phyloP scores from a whole-genome alignment of 1,140 invertebrate genomes.

The Drosophila varians region DNA sequence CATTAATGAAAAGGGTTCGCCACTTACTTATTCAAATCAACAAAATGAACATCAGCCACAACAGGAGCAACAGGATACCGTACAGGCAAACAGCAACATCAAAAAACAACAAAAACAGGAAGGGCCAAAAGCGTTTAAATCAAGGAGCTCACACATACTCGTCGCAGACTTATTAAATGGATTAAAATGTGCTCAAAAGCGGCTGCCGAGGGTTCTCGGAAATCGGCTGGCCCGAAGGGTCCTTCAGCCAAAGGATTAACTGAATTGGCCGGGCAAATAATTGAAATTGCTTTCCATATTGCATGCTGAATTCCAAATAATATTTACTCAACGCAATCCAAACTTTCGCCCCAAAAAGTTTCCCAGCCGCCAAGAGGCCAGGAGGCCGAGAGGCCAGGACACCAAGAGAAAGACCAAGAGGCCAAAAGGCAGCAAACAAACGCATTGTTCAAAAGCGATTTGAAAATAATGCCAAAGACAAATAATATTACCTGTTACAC shows the following conservation, averaged over 20 bases:
- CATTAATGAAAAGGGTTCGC: constrained; percentile 7
- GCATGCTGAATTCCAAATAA: constrained; percentile 41
- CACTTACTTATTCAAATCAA: constrained; percentile 68
- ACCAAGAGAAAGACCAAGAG: constrained; percentile 22
- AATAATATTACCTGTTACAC: constrained; percentile 79
- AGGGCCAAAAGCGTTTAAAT: constrained; percentile 62
- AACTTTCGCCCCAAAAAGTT: constrained; percentile 55
- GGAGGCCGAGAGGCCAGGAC: neutral
- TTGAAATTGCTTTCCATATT: constrained; percentile 58
- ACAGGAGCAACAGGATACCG: constrained; percentile 8
- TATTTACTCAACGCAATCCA: constrained; percentile 60
- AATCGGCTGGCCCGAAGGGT: constrained; percentile 32
- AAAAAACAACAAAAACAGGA: constrained; percentile 5
- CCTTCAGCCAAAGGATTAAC: constrained; percentile 44
- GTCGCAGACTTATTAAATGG: constrained; percentile 52
- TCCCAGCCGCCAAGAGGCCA: constrained; percentile 21
- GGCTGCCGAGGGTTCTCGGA: constrained; percentile 34
- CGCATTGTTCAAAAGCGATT: constrained; percentile 72
- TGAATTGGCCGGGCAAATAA: constrained; percentile 60
- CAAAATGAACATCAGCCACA: constrained; percentile 37
- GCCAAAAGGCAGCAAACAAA: constrained; percentile 60
- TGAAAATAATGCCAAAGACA: constrained; percentile 81
- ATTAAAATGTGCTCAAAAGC: constrained; percentile 64
- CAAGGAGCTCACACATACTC: constrained; percentile 40
- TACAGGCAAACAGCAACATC: constrained; percentile 42